phyloP scores from a whole-genome alignment of 2,113 vertebrate species.

The Scomber scombrus region DNA sequence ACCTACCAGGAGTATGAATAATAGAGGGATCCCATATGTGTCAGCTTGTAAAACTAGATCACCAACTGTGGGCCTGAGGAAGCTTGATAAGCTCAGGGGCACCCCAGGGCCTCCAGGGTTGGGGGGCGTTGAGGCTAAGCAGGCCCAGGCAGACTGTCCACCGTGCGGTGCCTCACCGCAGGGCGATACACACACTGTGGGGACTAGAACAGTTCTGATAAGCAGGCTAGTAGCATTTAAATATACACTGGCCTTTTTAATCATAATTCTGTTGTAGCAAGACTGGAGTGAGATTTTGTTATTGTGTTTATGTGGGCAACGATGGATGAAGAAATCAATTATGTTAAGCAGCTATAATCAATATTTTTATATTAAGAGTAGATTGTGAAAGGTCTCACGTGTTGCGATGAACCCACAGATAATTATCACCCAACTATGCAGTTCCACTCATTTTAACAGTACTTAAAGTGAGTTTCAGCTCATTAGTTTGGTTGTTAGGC shows the following conservation, averaged over 20 bases:
- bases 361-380: too few relatives aligned
- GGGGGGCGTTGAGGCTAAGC: slow-evolving; percentile 32
- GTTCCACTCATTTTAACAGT: not conserved
- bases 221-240: slow-evolving; percentile 26
- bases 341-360: too few relatives aligned
- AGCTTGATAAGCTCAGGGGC: slow-evolving; percentile 54
- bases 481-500: too few relatives aligned
- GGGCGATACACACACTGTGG: slow-evolving; percentile 31
- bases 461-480: too few relatives aligned
- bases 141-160: slow-evolving; percentile 45
- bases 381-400: too few relatives aligned
- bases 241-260: not conserved
- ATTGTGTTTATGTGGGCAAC: not conserved
- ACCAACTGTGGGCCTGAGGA: slow-evolving; percentile 81
- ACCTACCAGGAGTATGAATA: slow-evolving; percentile 71
- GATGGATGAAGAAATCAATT: not conserved
- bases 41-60: slow-evolving; percentile 80
- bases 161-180: slow-evolving; percentile 21
- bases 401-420: too few relatives aligned
- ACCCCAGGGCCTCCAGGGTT: slow-evolving; percentile 47
- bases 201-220: slow-evolving; percentile 5
- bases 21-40: slow-evolving; percentile 79
- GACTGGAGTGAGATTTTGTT: not conserved
- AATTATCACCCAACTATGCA: too few relatives aligned
- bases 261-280: not conserved